Conservation (phyloP, 2,888 invertebrate genomes). For the Ceriagrion tenellum region DNA sequence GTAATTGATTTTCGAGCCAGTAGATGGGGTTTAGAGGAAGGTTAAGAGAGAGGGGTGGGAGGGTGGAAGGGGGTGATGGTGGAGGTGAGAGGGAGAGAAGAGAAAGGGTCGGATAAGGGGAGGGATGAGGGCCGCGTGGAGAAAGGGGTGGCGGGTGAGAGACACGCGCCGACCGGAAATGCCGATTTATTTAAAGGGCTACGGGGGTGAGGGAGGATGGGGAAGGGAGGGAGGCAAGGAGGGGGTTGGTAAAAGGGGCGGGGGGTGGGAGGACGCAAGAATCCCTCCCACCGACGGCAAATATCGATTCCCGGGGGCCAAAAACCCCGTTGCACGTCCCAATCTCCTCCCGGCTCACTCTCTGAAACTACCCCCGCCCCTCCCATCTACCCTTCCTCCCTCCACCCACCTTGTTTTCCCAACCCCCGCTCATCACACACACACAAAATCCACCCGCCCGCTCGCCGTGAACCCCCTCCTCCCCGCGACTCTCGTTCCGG, state of each 20-base stretch:
- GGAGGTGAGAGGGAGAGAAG: not conserved
- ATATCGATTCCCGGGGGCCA: constrained; percentile 40
- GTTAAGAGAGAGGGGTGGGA: not conserved
- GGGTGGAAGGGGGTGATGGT: not conserved
- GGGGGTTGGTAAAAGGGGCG: not conserved
- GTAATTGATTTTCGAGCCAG: constrained; percentile 60
- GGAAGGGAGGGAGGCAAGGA: not conserved
- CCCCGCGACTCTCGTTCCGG: too few relatives aligned
- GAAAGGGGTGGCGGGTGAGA: not conserved
- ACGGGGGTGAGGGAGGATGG: not conserved
- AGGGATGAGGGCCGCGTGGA: not conserved
- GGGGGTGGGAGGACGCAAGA: not conserved
- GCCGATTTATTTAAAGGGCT: constrained; percentile 64
- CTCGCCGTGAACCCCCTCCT: not conserved
- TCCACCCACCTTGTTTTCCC: not conserved
- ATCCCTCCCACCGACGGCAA: not conserved
- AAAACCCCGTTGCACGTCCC: constrained; percentile 24
- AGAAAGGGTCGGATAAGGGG: not conserved
- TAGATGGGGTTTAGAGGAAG: not conserved
- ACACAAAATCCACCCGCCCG: not conserved
- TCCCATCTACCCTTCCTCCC: not conserved
- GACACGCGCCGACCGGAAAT: constrained; percentile 60
- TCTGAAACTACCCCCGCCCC: not conserved
- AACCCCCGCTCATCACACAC: not conserved
- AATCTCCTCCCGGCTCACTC: not conserved